phyloP scores from a whole-genome alignment of 1,140 invertebrate species.

The Oncopeltus fasciatus region DNA sequence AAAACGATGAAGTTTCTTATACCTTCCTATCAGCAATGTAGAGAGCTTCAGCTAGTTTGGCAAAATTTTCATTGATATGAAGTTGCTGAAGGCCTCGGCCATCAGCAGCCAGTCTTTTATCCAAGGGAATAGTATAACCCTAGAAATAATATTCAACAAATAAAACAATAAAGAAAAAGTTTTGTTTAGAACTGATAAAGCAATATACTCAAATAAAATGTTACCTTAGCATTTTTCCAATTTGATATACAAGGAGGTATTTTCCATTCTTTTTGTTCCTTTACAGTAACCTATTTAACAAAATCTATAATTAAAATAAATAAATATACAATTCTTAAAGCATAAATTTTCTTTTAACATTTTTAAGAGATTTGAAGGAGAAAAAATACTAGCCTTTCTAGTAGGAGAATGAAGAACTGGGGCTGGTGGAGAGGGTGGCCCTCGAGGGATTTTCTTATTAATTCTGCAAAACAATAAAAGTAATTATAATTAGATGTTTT shows the following conservation, averaged over 20 bases:
- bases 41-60: constrained; percentile 90
- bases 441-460: constrained; percentile 90
- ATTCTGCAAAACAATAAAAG: constrained; percentile 42
- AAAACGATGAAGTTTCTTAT: constrained; percentile 8
- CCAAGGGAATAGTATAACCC: constrained; percentile 95
- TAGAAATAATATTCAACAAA: constrained; percentile 23
- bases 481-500: no score
- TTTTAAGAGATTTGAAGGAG: background rate
- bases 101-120: constrained; percentile 95
- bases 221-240: constrained; percentile 96
- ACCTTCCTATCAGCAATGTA: constrained; percentile 94
- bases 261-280: constrained; percentile 99
- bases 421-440: constrained; percentile 94
- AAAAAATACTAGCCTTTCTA: constrained; percentile 46
- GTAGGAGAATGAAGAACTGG: constrained; percentile 95
- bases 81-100: constrained; percentile 91
- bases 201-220: constrained; percentile 12
- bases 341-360: constrained; percentile 3
- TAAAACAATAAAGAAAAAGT: background rate
- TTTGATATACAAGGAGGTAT: constrained; percentile 99
- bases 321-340: background rate
- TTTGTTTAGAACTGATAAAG: no score
- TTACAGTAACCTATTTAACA: constrained; percentile 58
- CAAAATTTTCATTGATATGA: constrained; percentile 99
- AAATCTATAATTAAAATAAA: background rate